These are phyloP conservation scores for Lichenostomus cassidix DNA, from an alignment of 2,113 vertebrate species.

Conservation along the genomic window DNA sequence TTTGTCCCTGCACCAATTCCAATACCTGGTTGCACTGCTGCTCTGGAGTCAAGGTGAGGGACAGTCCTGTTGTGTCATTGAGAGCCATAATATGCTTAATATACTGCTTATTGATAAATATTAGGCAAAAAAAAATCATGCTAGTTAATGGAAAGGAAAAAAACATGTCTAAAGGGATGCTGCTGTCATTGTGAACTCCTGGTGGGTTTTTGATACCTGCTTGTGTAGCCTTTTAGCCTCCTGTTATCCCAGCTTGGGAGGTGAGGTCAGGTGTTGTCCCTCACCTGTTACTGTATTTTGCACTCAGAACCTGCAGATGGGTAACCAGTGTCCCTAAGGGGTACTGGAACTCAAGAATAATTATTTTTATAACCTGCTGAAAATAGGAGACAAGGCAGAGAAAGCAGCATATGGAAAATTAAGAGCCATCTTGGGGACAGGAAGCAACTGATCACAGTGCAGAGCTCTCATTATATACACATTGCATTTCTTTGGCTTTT, in stretches of 20 bases:
- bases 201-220: background rate
- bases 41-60: background rate
- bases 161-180: background rate
- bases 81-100: background rate
- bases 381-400: background rate
- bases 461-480: accelerated
- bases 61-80: background rate
- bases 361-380: background rate
- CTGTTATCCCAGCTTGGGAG: background rate
- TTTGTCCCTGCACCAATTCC: background rate
- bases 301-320: background rate
- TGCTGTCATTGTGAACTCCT: background rate
- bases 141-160: background rate
- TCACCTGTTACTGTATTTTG: background rate
- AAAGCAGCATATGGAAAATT: background rate
- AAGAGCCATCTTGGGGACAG: background rate
- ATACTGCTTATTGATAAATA: background rate
- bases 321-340: background rate
- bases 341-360: background rate
- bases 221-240: background rate
- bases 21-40: background rate
- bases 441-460: background rate
- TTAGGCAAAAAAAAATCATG: background rate
- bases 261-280: background rate
- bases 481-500: background rate